Percentiles rank a stretch among this genome's conserved stretches.
These are phyloP conservation scores for Thalpophila matura DNA, from an alignment of 2,888 invertebrate genomes.

Conservation along the genomic window DNA sequence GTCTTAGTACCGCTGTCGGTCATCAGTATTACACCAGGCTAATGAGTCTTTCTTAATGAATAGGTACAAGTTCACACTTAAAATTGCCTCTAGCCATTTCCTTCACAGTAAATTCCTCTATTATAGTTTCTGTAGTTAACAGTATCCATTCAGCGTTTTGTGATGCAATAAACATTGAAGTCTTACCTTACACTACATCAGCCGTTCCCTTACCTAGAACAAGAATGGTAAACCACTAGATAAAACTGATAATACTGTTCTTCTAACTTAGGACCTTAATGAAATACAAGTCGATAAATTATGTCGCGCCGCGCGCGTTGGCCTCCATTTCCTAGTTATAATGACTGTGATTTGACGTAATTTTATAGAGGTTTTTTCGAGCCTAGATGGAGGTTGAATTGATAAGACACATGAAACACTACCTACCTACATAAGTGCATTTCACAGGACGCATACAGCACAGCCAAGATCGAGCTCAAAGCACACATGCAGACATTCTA, in stretches of 20 bases:
- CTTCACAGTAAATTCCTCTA: conserved; percentile 12
- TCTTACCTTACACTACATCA: conserved; percentile 21
- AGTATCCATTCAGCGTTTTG: conserved; percentile 20
- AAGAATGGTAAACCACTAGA: background rate
- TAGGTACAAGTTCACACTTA: conserved; percentile 1
- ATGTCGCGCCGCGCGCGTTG: background rate
- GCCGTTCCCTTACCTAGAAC: conserved; percentile 28
- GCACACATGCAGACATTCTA: background rate
- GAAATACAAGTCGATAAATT: background rate
- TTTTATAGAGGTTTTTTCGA: no score
- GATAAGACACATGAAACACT: no score
- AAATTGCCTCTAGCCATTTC: conserved; percentile 6
- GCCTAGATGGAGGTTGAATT: no score
- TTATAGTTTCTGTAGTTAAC: conserved; percentile 1
- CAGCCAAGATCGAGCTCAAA: no score
- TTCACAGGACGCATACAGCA: no score
- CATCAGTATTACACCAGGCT: background rate
- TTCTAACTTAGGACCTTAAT: background rate
- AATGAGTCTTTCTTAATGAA: background rate
- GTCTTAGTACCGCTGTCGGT: background rate
- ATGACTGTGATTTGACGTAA: no score
- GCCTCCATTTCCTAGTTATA: no score
- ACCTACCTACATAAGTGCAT: no score
- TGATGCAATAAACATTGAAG: conserved; percentile 33
- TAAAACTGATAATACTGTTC: background rate